A percentile compares a stretch with the other conserved stretches of the same genome.
These are phyloP conservation scores for Scaptodrosophila latifasciaeformis DNA, from an alignment of 2,888 invertebrate species.

Conservation along the genomic window DNA sequence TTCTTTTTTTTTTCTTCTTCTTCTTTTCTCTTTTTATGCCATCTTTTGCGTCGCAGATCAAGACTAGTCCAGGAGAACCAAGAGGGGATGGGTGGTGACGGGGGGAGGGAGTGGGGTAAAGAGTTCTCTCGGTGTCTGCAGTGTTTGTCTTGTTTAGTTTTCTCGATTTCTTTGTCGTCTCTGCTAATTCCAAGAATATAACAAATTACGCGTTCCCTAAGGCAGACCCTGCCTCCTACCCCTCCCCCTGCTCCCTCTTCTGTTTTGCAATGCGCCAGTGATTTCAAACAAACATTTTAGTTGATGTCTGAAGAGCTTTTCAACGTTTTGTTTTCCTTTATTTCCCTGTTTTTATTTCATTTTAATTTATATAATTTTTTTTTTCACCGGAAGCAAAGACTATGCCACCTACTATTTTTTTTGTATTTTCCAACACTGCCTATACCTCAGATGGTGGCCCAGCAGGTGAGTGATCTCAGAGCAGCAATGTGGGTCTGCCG, in stretches of 20 bases:
- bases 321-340: too few species aligned
- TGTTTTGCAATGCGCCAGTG: constrained; percentile 53
- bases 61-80: too few species aligned
- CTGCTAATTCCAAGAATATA: constrained; percentile 65
- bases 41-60: constrained; percentile 23
- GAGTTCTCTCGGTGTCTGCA: neutral
- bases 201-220: constrained; percentile 63
- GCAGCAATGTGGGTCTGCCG: constrained; percentile 34
- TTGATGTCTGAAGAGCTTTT: too few species aligned
- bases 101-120: neutral
- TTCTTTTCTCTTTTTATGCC: too few species aligned
- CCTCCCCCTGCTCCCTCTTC: constrained; percentile 25
- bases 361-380: too few species aligned
- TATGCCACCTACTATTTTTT: too few species aligned
- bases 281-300: constrained; percentile 31
- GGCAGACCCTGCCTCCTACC: constrained; percentile 20
- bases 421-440: too few species aligned
- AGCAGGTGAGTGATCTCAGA: constrained; percentile 15
- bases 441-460: too few species aligned
- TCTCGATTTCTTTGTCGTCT: constrained; percentile 27
- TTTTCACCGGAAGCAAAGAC: too few species aligned
- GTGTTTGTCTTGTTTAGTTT: constrained; percentile 15
- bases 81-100: too few species aligned
- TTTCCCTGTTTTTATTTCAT: too few species aligned
- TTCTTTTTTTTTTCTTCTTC: constrained; percentile 13